phyloP scores from a whole-genome alignment of 2,888 invertebrate species.

The Drosophila glabriapex region DNA sequence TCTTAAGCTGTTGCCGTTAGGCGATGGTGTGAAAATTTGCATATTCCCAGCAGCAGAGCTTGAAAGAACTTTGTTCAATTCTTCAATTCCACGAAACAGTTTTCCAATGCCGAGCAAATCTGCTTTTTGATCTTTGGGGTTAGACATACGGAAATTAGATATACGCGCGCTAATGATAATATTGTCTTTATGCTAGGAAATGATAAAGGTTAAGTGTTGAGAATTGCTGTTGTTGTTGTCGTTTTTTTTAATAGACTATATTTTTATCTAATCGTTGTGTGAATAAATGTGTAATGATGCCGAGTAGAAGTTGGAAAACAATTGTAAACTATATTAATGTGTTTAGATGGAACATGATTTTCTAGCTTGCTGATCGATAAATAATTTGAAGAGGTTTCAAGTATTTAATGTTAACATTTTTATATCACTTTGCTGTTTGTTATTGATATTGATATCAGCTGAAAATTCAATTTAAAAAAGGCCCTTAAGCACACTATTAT shows the following conservation, averaged over 20 bases:
- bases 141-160: conserved; percentile 14
- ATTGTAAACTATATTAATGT: neutral
- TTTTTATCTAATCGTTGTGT: conserved; percentile 2
- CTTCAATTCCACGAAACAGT: conserved; percentile 8
- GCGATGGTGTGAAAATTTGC: conserved; percentile 31
- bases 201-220: conserved; percentile 27
- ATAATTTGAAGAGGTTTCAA: neutral
- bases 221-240: neutral
- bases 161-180: conserved; percentile 4
- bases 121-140: conserved; percentile 9
- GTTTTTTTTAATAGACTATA: neutral
- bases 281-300: neutral
- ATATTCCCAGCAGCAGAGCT: conserved; percentile 16
- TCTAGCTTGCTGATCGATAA: neutral
- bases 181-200: conserved; percentile 12
- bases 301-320: neutral
- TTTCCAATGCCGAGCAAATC: neutral
- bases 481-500: conserved; percentile 7
- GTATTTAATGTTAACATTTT: neutral
- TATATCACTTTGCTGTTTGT: conserved; percentile 2
- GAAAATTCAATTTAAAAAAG: neutral
- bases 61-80: conserved; percentile 8
- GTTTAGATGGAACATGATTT: neutral
- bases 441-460: conserved; percentile 8
- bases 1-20: conserved; percentile 17